These are phyloP conservation scores for Parasteatoda lunata DNA, from an alignment of 2,888 invertebrate genomes.

Conservation along the genomic window DNA sequence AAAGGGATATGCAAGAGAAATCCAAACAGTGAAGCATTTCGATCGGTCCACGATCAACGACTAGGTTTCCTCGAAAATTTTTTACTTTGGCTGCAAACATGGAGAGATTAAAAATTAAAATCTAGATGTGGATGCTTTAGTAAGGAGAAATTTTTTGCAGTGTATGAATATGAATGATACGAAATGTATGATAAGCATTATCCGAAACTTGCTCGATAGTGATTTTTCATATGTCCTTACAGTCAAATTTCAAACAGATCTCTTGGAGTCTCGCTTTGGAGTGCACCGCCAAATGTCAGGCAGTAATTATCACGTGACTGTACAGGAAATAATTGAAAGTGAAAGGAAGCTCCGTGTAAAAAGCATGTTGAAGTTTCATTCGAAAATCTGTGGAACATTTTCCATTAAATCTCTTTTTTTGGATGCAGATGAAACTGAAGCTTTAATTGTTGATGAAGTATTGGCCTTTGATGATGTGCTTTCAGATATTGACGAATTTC, in stretches of 20 bases:
- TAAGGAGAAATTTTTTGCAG: slow-evolving; percentile 14
- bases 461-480: too few species aligned
- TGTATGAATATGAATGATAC: too few species aligned
- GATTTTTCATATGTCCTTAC: not conserved
- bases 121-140: slow-evolving; percentile 21
- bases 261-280: slow-evolving; percentile 13
- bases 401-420: not conserved
- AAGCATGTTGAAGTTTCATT: too few species aligned
- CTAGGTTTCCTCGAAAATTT: not conserved
- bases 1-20: not conserved
- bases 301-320: slow-evolving; percentile 17
- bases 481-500: too few species aligned
- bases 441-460: too few species aligned
- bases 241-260: slow-evolving; percentile 15
- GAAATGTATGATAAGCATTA: too few species aligned
- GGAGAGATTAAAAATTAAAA: slow-evolving; percentile 5
- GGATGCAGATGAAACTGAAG: too few species aligned
- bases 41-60: not conserved
- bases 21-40: not conserved
- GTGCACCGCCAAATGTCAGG: slow-evolving; percentile 35
- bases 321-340: slow-evolving; percentile 19
- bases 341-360: slow-evolving; percentile 28
- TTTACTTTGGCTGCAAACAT: not conserved
- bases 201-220: too few species aligned
- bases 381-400: not conserved